phyloP scores from a whole-genome alignment of 2,888 invertebrate species.

The Sialis fuliginosa region DNA sequence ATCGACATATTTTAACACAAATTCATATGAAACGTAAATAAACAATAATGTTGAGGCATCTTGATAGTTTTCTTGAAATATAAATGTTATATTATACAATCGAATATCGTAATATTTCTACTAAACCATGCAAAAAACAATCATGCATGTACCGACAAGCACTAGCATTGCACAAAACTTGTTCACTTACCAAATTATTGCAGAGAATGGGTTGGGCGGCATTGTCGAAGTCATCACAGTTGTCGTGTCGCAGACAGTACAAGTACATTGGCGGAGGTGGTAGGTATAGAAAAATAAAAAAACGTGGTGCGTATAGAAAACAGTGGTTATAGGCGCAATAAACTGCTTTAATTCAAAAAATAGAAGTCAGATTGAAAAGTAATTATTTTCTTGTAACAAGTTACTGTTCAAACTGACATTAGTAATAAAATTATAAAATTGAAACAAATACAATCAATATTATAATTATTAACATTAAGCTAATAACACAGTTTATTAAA shows the following conservation, averaged over 20 bases:
- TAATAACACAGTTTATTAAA: background rate
- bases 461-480: background rate
- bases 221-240: background rate
- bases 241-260: slow-evolving; percentile 17
- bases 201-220: background rate
- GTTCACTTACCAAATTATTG: slow-evolving; percentile 4
- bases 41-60: no score
- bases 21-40: no score
- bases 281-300: slow-evolving; percentile 28
- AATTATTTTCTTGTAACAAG: no score
- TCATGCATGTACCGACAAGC: background rate
- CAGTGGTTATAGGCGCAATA: slow-evolving; percentile 14
- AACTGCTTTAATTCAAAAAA: background rate
- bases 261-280: slow-evolving; percentile 25
- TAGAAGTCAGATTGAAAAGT: background rate
- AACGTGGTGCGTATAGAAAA: slow-evolving; percentile 27
- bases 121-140: no score
- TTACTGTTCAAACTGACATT: no score
- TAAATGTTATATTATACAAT: no score
- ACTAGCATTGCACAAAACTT: background rate
- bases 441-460: background rate
- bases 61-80: no score
- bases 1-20: no score
- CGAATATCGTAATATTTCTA: no score
- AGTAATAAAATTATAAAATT: background rate